These are phyloP conservation scores for Drosophila diplacantha DNA, from an alignment of 2,888 invertebrate genomes.

Conservation along the genomic window DNA sequence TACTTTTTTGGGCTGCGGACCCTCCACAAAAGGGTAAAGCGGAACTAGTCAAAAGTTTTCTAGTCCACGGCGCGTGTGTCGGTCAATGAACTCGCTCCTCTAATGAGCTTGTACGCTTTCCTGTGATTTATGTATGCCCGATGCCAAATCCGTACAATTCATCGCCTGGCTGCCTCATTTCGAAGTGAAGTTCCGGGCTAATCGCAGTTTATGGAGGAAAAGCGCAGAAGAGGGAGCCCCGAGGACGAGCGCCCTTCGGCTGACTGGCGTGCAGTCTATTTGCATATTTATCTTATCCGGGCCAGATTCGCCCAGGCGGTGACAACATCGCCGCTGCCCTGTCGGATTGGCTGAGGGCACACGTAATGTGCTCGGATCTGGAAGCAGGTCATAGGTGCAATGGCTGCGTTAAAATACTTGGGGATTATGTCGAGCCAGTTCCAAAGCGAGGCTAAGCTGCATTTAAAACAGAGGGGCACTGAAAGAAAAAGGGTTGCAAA, in stretches of 20 bases:
- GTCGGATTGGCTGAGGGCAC: slow-evolving; percentile 55
- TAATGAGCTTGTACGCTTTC: slow-evolving; percentile 35
- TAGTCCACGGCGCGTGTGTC: slow-evolving; percentile 29
- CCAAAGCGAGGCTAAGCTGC: slow-evolving; percentile 32
- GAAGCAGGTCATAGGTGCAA: slow-evolving; percentile 60
- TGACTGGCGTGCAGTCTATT: slow-evolving; percentile 55
- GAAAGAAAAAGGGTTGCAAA: slow-evolving; percentile 1
- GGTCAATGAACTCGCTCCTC: slow-evolving; percentile 39
- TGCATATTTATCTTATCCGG: slow-evolving; percentile 68
- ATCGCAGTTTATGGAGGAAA: slow-evolving; percentile 48
- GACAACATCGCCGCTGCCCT: slow-evolving; percentile 49
- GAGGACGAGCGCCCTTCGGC: slow-evolving; percentile 1
- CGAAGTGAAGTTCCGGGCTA: slow-evolving; percentile 44
- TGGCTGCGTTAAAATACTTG: slow-evolving; percentile 59
- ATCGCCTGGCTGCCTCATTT: slow-evolving; percentile 27
- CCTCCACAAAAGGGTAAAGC: slow-evolving; percentile 27
- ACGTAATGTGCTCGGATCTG: slow-evolving; percentile 42
- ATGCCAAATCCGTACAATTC: slow-evolving; percentile 22
- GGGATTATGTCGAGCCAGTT: slow-evolving; percentile 59
- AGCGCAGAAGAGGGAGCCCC: slow-evolving; percentile 37
- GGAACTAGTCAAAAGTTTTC: slow-evolving; percentile 33
- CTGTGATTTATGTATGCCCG: slow-evolving; percentile 50
- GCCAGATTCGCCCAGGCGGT: slow-evolving; percentile 52
- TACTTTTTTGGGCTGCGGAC: slow-evolving; percentile 41
- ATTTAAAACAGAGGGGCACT: slow-evolving; percentile 40